Conservation (phyloP, 2,888 invertebrate genomes). For the Orchestes rusci region DNA sequence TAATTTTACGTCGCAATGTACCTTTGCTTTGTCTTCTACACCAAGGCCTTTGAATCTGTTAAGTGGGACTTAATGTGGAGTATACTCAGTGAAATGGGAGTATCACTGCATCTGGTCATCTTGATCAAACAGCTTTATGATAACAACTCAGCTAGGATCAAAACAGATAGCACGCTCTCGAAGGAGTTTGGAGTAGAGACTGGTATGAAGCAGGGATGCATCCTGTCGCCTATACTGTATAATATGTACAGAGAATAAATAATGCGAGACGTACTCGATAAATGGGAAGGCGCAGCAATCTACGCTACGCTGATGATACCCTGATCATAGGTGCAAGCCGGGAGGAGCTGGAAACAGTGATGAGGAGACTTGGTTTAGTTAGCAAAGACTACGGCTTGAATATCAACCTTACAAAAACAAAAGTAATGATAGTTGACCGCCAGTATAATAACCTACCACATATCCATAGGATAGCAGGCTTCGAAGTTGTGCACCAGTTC, state of each 20-base stretch:
- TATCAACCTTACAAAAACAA: neutral
- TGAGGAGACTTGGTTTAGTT: neutral
- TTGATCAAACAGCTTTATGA: no score
- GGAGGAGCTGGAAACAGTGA: neutral
- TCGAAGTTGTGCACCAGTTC: neutral
- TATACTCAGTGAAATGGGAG: no score
- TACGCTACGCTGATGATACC: neutral
- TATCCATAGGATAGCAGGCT: slow-evolving; percentile 1
- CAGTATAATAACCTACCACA: neutral
- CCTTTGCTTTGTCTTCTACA: no score
- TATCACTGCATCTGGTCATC: no score
- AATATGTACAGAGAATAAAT: neutral
- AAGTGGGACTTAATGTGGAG: no score
- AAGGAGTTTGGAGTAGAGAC: no score
- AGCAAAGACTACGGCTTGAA: neutral
- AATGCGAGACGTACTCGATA: neutral
- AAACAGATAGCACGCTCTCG: no score
- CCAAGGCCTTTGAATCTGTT: no score
- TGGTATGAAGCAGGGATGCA: no score
- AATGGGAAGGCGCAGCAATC: neutral
- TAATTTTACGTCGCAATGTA: no score
- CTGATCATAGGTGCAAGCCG: neutral
- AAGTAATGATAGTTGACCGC: slow-evolving; percentile 3
- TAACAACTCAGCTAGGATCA: no score
- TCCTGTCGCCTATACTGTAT: no score